Evolutionary conservation across 2,113 vertebrate genomes (phyloP), one percentile per base, ranked within the genome.

Genomic region (Tetrax tetrax): DNA sequence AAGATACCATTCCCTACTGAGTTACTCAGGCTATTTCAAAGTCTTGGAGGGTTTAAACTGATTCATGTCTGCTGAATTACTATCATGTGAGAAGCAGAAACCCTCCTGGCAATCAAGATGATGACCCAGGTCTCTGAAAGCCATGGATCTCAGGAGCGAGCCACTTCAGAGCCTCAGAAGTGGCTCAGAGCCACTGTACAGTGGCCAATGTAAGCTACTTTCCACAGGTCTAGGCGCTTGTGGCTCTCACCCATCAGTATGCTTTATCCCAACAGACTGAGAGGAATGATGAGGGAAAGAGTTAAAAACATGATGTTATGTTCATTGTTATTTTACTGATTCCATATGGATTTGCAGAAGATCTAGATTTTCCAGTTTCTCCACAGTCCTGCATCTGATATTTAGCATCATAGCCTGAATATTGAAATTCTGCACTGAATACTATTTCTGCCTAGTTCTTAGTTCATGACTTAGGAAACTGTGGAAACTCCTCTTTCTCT

Each of bases 51-150:
- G 18, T 71, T 86, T 71, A 74, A 92, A 51, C 18, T 20, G 53
- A 68, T 24, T 56, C 6, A 27, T n/a, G 14, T 59, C 19, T 43
- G 9, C 71, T 13, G 8, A 50, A 35, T 45, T 76, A 59, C 35
- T 74, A 18, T 24, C 25, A 18, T 14, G 2, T 31, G 23, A 77
- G 43, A 88, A 80, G 29, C 15, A 92, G 54, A 94, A 85, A 54
- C 9, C 16, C 10, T 75, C 14, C 63, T 41, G 56, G 6, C 6
- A 66, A 63, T 4, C 0, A 1, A 65, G 12, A 31, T 23, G 28
- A 82, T 94, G 54, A 47, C 28, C 63, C 21, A 33, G 5, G 23
- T 70, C 18, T 75, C 47, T 78, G 33, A 83, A 87, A 81, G 35
- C 8, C 2, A 0, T 43, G 31, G 27, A 48, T 68, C 9, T 76